These are phyloP conservation scores for Vollenhovia emeryi DNA, from an alignment of 1,140 invertebrate genomes.

Conservation along the genomic window DNA sequence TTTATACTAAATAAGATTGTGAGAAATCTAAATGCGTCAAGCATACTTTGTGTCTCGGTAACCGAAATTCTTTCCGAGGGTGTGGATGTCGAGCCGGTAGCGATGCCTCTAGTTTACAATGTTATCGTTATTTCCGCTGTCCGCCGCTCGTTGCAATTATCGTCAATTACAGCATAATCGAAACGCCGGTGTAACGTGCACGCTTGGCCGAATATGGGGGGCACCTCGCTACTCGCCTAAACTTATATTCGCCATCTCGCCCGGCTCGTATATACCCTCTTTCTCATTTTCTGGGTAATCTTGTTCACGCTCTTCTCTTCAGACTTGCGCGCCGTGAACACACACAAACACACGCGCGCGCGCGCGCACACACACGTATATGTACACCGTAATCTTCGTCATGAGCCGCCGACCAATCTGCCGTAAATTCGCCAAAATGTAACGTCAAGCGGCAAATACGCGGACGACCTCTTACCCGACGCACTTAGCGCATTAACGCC, in stretches of 20 bases:
- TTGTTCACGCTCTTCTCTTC: slow-evolving; percentile 51
- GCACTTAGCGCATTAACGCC: slow-evolving; percentile 59
- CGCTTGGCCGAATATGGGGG: not conserved
- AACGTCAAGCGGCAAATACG: slow-evolving; percentile 47
- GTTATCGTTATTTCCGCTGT: slow-evolving; percentile 32
- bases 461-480: slow-evolving; percentile 4
- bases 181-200: slow-evolving; percentile 31
- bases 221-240: not conserved
- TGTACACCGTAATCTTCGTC: slow-evolving; percentile 36
- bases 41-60: too few species aligned
- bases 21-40: too few species aligned
- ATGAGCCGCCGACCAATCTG: slow-evolving; percentile 47
- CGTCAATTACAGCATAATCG: slow-evolving; percentile 25
- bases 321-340: not conserved
- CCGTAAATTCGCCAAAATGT: slow-evolving; percentile 54
- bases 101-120: slow-evolving; percentile 34
- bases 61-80: too few species aligned
- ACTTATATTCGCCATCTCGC: slow-evolving; percentile 33
- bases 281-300: slow-evolving; percentile 63
- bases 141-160: slow-evolving; percentile 47
- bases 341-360: not conserved
- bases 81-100: not conserved
- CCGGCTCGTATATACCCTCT: slow-evolving; percentile 38
- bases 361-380: not conserved
- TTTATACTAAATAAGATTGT: too few species aligned